Base-by-base conservation (phyloP, 2,113 vertebrate genomes). In the Aphyosemion australe region DNA sequence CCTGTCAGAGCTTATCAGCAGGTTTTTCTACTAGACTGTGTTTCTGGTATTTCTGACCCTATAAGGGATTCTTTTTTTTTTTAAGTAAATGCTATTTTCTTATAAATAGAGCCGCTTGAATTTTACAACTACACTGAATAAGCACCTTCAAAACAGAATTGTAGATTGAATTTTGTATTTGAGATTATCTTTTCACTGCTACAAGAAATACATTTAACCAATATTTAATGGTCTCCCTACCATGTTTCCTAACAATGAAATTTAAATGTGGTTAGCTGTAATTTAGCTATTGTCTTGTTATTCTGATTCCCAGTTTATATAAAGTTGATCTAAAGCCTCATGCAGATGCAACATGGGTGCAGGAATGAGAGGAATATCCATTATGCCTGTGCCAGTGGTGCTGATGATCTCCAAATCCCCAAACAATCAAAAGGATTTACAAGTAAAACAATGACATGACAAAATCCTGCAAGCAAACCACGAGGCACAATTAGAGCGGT, bases 381-480 rank as follows among this genome's bases (percentile, higher is more conserved):
- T 80, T 82, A 72, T 65, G 58, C 37, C 69, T 73, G 52, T 67
- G 65, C 69, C 86, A 76, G 66, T 64, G 80, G 66, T 80, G 76
- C 79, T 41, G 63, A 76, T 82, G 77, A 87, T 90, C 89, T 92
- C 88, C 79, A 89, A 90, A 84, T 88, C 90, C 88, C 90, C 65
- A 72, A 87, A 87, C 86, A 91, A 90, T 89, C 75, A 86, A 51
- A 82, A 80, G 75, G 80, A 72, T 72, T 80, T 84, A 61, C 2
- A 59, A 79, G 70, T 84, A 60, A 87, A 91, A 88, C 82, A 90
- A 88, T 86, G 79, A 79, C 65, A 68, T 68, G 80, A 83, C 51
- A 54, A 70, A 82, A 80, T 47, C 64, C 65, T 65, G 77, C 74
- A 80, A 39, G 62, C 82, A 79, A 88, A 82, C 84, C 86, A 80